These are phyloP conservation scores for Melanerpes formicivorus DNA, from an alignment of 2,113 vertebrate species.

Conservation along the genomic window DNA sequence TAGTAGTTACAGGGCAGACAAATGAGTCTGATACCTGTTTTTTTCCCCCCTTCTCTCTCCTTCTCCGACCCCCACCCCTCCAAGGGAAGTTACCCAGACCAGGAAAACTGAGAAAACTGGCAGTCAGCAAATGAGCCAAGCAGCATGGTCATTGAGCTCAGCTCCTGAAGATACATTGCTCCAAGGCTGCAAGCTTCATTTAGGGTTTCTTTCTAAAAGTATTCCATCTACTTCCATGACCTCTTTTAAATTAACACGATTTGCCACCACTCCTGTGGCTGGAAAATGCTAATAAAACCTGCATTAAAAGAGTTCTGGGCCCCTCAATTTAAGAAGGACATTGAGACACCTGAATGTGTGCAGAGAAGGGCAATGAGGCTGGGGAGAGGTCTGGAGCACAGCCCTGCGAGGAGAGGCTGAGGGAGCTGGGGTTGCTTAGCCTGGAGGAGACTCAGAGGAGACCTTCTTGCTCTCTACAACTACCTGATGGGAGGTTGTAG, in stretches of 20 bases:
- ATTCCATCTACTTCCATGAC: neutral
- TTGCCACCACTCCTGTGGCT: neutral
- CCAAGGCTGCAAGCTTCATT: neutral
- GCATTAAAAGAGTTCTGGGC: neutral
- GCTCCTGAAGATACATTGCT: neutral
- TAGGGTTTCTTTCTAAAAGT: neutral
- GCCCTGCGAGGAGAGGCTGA: no score
- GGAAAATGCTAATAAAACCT: neutral
- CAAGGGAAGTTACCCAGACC: neutral
- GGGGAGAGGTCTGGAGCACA: no score
- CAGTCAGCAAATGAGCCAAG: slow-evolving; percentile 19
- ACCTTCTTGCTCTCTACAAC: no score
- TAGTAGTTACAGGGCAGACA: neutral
- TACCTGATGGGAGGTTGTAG: no score
- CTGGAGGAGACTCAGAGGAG: no score
- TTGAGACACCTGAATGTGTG: no score
- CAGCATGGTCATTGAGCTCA: neutral
- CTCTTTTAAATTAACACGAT: neutral
- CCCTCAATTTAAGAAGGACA: no score
- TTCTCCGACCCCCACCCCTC: no score
- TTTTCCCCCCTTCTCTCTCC: neutral
- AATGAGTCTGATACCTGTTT: neutral
- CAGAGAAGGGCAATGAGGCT: no score
- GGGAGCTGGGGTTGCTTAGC: no score
- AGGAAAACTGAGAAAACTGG: slow-evolving; percentile 18